Conservation (phyloP, 1,140 invertebrate species). For the Subanguina moxae region DNA sequence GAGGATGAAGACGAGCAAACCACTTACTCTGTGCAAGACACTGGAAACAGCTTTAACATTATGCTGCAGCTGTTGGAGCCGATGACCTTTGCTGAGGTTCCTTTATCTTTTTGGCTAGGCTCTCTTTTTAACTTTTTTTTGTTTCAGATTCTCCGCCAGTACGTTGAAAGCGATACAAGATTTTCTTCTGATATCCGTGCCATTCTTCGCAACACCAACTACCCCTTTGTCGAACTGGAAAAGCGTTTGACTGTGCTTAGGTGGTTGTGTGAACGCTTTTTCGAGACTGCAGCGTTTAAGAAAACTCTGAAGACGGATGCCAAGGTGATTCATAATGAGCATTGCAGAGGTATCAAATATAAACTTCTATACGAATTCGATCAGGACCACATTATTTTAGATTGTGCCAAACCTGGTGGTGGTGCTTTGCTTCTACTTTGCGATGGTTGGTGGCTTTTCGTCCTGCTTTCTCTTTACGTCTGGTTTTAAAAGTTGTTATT, state of each 20-base stretch:
- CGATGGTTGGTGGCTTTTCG: too few relatives aligned
- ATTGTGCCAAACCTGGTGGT: constrained; percentile 69
- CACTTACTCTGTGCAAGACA: constrained; percentile 37
- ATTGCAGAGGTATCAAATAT: too few relatives aligned
- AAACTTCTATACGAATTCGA: too few relatives aligned
- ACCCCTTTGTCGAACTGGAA: constrained; percentile 39
- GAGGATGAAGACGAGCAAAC: constrained; percentile 50
- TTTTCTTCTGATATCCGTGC: constrained; percentile 33
- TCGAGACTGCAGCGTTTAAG: constrained; percentile 31
- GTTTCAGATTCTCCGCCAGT: constrained; percentile 41
- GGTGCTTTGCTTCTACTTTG: constrained; percentile 26
- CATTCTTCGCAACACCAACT: constrained; percentile 23
- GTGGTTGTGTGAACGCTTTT: constrained; percentile 44
- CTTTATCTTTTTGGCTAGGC: background rate
- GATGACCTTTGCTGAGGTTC: constrained; percentile 45
- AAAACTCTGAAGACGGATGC: constrained; percentile 28
- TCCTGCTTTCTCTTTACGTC: too few relatives aligned
- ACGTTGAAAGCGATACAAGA: constrained; percentile 40
- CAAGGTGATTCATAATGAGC: constrained; percentile 70
- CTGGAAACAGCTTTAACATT: constrained; percentile 40
- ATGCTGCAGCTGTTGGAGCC: constrained; percentile 42
- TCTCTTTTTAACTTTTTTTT: background rate
- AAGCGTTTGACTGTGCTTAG: constrained; percentile 39
- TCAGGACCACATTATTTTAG: too few relatives aligned
- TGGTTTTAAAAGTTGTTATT: background rate